Evolutionary conservation across 2,888 invertebrate genomes (phyloP).

Genomic region (Lagria hirta): DNA sequence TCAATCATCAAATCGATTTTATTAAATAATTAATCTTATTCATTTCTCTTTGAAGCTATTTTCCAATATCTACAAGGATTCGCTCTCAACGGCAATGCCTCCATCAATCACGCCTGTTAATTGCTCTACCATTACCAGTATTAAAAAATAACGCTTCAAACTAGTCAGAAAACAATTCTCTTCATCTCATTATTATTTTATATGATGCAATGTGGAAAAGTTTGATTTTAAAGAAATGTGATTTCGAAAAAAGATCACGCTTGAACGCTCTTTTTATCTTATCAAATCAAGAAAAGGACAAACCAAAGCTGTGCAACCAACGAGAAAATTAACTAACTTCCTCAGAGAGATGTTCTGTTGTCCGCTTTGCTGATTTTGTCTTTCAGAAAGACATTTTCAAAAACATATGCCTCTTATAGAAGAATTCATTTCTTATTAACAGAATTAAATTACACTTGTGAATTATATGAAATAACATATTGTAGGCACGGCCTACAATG

Average conservation of each 20-base stretch:
- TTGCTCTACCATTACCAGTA: constrained; percentile 28
- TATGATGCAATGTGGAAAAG: too few relatives aligned
- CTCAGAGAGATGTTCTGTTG: constrained; percentile 32
- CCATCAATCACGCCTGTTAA: constrained; percentile 38
- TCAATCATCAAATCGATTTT: constrained; percentile 23
- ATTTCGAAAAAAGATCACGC: constrained; percentile 42
- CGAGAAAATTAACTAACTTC: constrained; percentile 47
- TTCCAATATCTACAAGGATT: constrained; percentile 37
- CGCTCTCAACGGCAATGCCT: constrained; percentile 36
- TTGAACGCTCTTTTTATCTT: constrained; percentile 45
- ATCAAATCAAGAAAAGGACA: constrained; percentile 44
- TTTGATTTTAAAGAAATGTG: too few relatives aligned
- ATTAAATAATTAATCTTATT: constrained; percentile 37
- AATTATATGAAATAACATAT: too few relatives aligned
- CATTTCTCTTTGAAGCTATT: constrained; percentile 36
- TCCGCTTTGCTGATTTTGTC: constrained; percentile 26
- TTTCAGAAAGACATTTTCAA: constrained; percentile 9
- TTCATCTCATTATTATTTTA: too few relatives aligned
- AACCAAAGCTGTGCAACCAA: constrained; percentile 44
- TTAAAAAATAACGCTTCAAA: too few relatives aligned
- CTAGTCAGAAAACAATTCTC: too few relatives aligned
- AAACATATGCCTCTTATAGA: too few relatives aligned
- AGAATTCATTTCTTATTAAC: too few relatives aligned
- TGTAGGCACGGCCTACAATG: too few relatives aligned
- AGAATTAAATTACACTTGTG: too few relatives aligned